Conservation (phyloP, 2,797 vertebrate species). For the Semaprochilodus insignis region DNA sequence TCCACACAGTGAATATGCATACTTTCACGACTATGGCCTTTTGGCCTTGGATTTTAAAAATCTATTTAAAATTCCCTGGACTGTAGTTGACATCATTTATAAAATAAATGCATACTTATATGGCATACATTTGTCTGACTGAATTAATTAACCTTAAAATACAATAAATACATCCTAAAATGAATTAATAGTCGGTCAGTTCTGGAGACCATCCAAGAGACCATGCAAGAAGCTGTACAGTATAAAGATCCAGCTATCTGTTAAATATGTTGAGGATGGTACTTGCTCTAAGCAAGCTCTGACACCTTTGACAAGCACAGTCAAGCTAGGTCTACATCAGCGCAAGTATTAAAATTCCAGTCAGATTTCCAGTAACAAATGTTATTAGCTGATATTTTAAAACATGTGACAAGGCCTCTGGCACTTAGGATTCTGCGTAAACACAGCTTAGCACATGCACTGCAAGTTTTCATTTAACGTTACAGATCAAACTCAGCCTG, state of each 20-base stretch:
- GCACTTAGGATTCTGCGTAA: background rate
- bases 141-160: background rate
- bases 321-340: background rate
- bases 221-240: background rate
- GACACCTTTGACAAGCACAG: background rate
- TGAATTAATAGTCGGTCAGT: background rate
- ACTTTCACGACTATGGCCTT: background rate
- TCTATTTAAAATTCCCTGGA: background rate
- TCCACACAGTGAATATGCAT: background rate
- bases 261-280: background rate
- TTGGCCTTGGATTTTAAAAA: background rate
- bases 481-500: background rate
- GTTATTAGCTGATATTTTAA: too few relatives aligned
- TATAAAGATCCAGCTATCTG: background rate
- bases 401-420: background rate
- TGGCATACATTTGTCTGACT: background rate
- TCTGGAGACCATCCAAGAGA: background rate
- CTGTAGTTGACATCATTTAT: background rate
- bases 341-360: background rate
- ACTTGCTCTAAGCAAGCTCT: background rate
- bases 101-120: background rate
- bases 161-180: background rate
- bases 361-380: background rate
- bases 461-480: background rate
- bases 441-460: background rate